These are phyloP conservation scores for Phocoena sinus DNA, from an alignment of 2,113 vertebrate species.

Conservation along the genomic window DNA sequence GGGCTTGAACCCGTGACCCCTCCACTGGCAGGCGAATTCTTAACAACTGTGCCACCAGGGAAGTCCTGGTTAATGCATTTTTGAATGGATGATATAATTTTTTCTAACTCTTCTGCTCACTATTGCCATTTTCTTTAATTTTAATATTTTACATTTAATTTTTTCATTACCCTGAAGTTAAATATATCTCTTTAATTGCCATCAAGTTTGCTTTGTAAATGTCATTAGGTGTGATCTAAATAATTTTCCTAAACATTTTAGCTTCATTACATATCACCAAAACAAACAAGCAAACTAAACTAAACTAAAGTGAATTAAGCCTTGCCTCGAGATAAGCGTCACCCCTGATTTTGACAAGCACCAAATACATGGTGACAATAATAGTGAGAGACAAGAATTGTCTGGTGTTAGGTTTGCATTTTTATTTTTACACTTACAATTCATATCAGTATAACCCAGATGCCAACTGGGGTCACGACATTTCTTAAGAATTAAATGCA, in stretches of 20 bases:
- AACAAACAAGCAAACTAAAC: neutral
- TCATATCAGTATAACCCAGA: neutral
- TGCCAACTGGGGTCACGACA: neutral
- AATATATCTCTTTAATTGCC: neutral
- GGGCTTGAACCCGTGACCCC: too few species aligned
- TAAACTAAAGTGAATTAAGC: neutral
- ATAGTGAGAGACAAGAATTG: neutral
- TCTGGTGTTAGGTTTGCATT: neutral
- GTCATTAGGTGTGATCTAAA: neutral
- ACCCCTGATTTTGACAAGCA: neutral
- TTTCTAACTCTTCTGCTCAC: neutral
- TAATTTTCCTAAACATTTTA: neutral
- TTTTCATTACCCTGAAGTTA: neutral
- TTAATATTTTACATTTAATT: neutral
- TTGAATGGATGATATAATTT: neutral
- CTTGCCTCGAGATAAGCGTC: neutral
- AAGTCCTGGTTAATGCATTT: neutral
- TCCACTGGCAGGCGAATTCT: too few species aligned
- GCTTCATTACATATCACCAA: neutral
- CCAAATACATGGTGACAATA: neutral
- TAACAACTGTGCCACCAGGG: too few species aligned
- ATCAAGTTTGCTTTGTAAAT: neutral
- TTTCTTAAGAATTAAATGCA: slow-evolving; percentile 14
- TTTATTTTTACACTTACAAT: neutral
- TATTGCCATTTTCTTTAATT: neutral